Percentiles rank a stretch among this genome's conserved stretches.
These are phyloP conservation scores for Acrossocheilus wenchowensis DNA, from an alignment of 2,797 vertebrate species.

Conservation along the genomic window DNA sequence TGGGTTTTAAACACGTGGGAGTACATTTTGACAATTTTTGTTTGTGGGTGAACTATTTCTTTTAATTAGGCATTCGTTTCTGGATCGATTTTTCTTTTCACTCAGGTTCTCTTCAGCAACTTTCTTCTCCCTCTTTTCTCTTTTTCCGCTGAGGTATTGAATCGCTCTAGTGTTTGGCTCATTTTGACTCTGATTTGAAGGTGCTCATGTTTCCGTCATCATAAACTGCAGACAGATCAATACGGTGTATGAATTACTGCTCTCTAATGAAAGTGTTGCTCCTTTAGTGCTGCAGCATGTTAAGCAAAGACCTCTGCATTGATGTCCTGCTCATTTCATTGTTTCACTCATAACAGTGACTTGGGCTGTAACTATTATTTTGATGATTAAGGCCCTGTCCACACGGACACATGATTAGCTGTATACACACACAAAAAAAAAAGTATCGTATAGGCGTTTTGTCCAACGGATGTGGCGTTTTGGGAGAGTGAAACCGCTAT, in stretches of 20 bases:
- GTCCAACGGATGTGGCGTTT: too few relatives aligned
- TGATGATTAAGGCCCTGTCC: too few relatives aligned
- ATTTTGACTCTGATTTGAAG: slow-evolving; percentile 44
- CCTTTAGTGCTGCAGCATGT: neutral
- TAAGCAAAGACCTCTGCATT: neutral
- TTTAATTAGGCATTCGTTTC: slow-evolving; percentile 19
- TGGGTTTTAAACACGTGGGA: neutral
- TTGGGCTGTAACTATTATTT: neutral
- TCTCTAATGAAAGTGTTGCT: slow-evolving; percentile 44
- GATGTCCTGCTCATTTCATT: neutral
- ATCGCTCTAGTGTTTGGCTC: slow-evolving; percentile 18
- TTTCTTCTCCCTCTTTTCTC: neutral
- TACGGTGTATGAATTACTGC: slow-evolving; percentile 44
- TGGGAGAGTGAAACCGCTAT: too few relatives aligned
- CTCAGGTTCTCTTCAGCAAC: neutral
- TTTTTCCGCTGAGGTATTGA: slow-evolving; percentile 13
- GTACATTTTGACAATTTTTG: neutral
- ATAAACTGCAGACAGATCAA: slow-evolving; percentile 46
- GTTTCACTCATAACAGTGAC: neutral
- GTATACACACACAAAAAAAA: too few relatives aligned
- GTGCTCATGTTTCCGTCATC: slow-evolving; percentile 21
- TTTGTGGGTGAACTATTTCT: neutral
- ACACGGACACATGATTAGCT: too few relatives aligned
- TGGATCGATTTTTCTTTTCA: neutral
- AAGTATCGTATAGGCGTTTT: too few relatives aligned